Conservation (phyloP, 2,797 vertebrate species). For the Coreius guichenoti region DNA sequence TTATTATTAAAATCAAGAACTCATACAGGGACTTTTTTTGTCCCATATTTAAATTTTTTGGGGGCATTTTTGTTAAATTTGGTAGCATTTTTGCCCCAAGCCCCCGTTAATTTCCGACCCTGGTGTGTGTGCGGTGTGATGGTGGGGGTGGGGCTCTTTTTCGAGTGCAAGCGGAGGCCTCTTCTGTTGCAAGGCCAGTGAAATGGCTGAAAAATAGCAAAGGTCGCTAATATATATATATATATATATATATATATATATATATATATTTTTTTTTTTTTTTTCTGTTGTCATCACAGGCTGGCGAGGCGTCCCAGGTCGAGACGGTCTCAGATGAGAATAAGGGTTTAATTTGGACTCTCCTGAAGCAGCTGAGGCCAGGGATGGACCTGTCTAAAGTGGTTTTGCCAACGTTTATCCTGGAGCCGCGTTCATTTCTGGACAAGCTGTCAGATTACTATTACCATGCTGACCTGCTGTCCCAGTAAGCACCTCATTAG, state of each 20-base stretch:
- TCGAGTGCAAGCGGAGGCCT: too few species aligned
- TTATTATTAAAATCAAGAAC: not conserved
- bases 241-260: too few species aligned
- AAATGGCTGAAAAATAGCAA: not conserved
- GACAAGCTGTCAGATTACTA: slow-evolving; percentile 96
- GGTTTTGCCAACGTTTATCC: slow-evolving; percentile 93
- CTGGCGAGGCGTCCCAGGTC: slow-evolving; percentile 87
- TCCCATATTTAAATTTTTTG: too few species aligned
- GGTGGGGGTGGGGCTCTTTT: too few species aligned
- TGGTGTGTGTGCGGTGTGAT: too few species aligned
- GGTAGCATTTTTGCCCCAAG: too few species aligned
- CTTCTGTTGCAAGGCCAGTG: too few species aligned
- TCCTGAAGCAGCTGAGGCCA: slow-evolving; percentile 91
- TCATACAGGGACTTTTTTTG: not conserved
- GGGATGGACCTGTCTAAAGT: slow-evolving; percentile 97
- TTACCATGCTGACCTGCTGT: slow-evolving; percentile 93
- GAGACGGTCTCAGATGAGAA: slow-evolving; percentile 95
- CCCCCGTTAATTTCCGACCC: too few species aligned
- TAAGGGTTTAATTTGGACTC: slow-evolving; percentile 90
- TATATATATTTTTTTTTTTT: too few species aligned
- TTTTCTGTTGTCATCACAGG: slow-evolving; percentile 73
- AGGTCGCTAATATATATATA: too few species aligned
- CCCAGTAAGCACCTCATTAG: slow-evolving; percentile 81
- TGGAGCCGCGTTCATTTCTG: slow-evolving; percentile 96
- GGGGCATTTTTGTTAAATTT: not conserved